A percentile compares a stretch with the other conserved stretches of the same genome.
These are phyloP conservation scores for Mystacides longicornis DNA, from an alignment of 2,888 invertebrate genomes.

Conservation along the genomic window DNA sequence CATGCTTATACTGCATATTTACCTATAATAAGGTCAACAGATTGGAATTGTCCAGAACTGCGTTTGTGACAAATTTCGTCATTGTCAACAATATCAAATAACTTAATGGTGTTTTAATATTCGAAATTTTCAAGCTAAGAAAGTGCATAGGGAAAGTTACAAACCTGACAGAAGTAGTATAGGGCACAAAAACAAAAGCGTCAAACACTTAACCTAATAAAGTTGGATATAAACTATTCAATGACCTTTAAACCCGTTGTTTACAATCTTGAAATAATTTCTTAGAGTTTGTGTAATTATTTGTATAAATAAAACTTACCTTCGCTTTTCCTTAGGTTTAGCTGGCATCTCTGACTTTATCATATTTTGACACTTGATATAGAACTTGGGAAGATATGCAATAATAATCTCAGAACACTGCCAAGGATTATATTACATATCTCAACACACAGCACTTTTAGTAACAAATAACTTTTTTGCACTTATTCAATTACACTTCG, in stretches of 20 bases:
- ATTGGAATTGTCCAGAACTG: background rate
- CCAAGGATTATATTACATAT: constrained; percentile 51
- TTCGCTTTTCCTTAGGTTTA: constrained; percentile 61
- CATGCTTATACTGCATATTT: background rate
- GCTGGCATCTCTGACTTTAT: constrained; percentile 43
- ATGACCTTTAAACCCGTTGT: background rate
- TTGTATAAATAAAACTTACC: constrained; percentile 42
- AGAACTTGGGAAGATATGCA: constrained; percentile 30
- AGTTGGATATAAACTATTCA: background rate
- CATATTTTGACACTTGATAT: constrained; percentile 43
- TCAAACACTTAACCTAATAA: background rate
- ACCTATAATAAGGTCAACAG: constrained; percentile 1
- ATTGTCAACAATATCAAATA: background rate
- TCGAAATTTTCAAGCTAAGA: too few species aligned
- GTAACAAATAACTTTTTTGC: constrained; percentile 31
- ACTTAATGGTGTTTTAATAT: background rate
- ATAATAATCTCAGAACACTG: constrained; percentile 52
- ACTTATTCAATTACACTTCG: constrained; percentile 32
- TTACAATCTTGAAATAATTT: too few species aligned
- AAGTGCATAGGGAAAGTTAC: background rate
- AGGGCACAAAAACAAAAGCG: background rate
- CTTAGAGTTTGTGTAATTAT: too few species aligned
- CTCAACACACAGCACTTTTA: constrained; percentile 35
- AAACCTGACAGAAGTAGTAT: background rate
- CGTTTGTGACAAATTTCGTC: background rate